Percentiles rank a stretch among this genome's conserved stretches.
Evolutionary conservation across 2,888 invertebrate genomes (phyloP).

Genomic region (Noctua pronuba): DNA sequence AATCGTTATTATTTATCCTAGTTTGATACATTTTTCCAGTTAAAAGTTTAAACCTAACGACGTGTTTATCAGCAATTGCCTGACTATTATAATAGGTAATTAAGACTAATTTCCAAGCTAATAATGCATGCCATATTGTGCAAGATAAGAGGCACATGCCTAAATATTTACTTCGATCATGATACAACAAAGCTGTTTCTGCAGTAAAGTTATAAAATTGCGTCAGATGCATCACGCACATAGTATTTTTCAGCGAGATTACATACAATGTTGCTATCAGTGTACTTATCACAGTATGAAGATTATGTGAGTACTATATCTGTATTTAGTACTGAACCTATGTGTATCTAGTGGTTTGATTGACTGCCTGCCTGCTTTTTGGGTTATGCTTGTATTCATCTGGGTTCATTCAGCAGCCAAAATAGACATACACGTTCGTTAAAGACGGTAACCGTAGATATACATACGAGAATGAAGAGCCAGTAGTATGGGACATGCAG

Average conservation of each 20-base stretch:
- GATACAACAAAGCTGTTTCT: not conserved
- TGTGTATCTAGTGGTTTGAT: not conserved
- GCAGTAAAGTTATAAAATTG: slow-evolving; percentile 17
- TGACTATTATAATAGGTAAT: not conserved
- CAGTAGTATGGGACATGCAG: no score
- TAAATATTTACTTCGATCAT: slow-evolving; percentile 15
- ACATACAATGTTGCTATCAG: slow-evolving; percentile 11
- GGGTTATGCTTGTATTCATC: not conserved
- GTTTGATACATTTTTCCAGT: slow-evolving; percentile 3
- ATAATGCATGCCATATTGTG: not conserved
- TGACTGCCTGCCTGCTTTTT: not conserved
- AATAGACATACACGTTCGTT: not conserved
- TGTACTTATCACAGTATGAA: not conserved
- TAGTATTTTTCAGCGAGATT: slow-evolving; percentile 4
- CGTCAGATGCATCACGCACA: not conserved
- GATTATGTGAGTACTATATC: not conserved
- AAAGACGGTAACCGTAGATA: no score
- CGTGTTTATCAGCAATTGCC: slow-evolving; percentile 3
- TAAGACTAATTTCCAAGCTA: not conserved
- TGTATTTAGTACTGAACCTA: not conserved
- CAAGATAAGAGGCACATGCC: not conserved
- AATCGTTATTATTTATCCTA: slow-evolving; percentile 22
- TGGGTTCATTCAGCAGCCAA: not conserved
- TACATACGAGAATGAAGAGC: not conserved
- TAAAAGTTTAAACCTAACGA: not conserved